Conservation (phyloP, 2,888 invertebrate species). For the Athetis lepigone region DNA sequence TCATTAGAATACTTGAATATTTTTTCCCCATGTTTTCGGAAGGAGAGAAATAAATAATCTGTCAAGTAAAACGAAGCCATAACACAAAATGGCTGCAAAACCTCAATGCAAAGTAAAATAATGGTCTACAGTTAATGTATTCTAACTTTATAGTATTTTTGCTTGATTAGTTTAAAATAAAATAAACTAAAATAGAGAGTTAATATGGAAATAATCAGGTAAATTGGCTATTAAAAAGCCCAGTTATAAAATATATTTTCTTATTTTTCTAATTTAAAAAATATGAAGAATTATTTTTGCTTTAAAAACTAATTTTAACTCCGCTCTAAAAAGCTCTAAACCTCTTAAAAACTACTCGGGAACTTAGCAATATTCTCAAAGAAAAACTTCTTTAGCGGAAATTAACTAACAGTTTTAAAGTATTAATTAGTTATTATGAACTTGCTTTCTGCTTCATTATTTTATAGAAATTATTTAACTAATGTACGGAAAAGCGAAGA, state of each 20-base stretch:
- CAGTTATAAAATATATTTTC: constrained; percentile 12
- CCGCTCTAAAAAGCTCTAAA: background rate
- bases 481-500: background rate
- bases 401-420: constrained; percentile 12
- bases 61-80: no score
- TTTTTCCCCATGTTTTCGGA: constrained; percentile 4
- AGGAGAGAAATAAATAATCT: background rate
- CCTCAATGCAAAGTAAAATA: no score
- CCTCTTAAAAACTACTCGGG: constrained; percentile 1
- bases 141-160: no score
- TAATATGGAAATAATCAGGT: constrained; percentile 9
- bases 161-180: no score
- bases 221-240: background rate
- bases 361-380: constrained; percentile 23
- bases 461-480: background rate
- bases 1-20: constrained; percentile 30
- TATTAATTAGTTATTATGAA: constrained; percentile 19
- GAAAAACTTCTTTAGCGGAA: constrained; percentile 1
- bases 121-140: no score
- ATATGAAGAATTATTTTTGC: background rate
- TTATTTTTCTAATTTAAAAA: background rate
- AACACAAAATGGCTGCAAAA: no score
- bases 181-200: no score
- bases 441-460: constrained; percentile 12
- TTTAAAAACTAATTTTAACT: constrained; percentile 14